Percentiles rank a stretch among this genome's conserved stretches.
These are phyloP conservation scores for Tangara arthus DNA, from an alignment of 2,797 vertebrate species.

Conservation along the genomic window DNA sequence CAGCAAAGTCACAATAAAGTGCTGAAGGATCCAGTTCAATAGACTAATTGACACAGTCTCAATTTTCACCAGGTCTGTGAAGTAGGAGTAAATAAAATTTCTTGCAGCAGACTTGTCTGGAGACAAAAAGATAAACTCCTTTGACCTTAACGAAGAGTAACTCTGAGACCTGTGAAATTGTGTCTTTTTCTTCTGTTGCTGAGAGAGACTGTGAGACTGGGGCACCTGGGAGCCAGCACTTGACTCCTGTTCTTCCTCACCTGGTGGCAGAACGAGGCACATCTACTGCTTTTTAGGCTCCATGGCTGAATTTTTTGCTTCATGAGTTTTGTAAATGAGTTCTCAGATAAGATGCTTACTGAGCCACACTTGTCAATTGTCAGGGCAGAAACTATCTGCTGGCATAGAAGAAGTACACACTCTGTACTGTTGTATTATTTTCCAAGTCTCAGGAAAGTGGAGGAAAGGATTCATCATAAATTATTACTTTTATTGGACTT, in stretches of 20 bases:
- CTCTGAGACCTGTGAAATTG: background rate
- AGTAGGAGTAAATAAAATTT: background rate
- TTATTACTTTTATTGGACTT: background rate
- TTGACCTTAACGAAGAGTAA: background rate
- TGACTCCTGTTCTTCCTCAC: accelerated
- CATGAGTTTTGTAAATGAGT: background rate
- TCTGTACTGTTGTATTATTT: background rate
- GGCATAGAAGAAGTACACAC: background rate
- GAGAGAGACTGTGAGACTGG: background rate
- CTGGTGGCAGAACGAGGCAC: background rate
- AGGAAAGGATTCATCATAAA: background rate
- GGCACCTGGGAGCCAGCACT: background rate
- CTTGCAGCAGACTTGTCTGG: background rate
- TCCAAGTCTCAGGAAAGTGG: background rate
- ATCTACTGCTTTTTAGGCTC: background rate
- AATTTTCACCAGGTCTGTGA: background rate
- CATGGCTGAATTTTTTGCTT: accelerated
- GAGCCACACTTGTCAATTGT: background rate
- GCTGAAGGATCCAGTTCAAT: background rate
- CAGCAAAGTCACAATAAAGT: background rate
- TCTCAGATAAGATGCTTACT: background rate
- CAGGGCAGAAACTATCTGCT: background rate
- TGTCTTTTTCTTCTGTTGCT: background rate
- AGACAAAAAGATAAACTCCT: background rate
- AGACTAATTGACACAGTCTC: background rate